Evolutionary conservation across 1,140 invertebrate species (phyloP), one percentile per base, ranked within the genome.

Genomic region (Euglossa dilemma): DNA sequence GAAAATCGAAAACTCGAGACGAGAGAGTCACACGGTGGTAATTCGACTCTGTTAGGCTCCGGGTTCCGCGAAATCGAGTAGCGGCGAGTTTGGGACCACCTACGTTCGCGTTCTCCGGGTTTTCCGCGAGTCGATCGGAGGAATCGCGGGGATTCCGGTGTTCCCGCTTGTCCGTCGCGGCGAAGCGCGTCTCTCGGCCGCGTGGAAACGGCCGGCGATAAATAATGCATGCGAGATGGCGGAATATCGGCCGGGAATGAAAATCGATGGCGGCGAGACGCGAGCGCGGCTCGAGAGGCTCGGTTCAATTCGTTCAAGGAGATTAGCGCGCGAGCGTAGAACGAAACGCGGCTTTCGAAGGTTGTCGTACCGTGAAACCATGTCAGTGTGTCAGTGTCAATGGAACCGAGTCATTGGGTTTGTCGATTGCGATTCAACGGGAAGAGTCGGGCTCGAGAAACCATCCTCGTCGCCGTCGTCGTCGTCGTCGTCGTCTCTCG

Each of bases 341-440:
- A 72, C 66, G 80, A 79, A 85, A 77, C 84, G 66, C 63, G 85
- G 63, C 83, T 88, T 87, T 88, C 83, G 87, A 88, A 88, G 87
- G 87, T 77, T 86, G 72, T 75, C 63, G 73, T 56, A 61, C 79
- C 66, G 78, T 63, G 76, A 79, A 93, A 91, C 87, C 90, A 90
- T 93, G 92, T 92, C 89, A 93, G 91, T 93, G 86, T 93, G 92
- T 93, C 92, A 93, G 91, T 93, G 92, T 93, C 92, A 91, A 91
- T 91, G 90, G 84, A 90, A 87, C 77, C 83, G 89, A 87, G 90
- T 89, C 85, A 89, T 91, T 87, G 89, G 89, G 84, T 82, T 86
- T 69, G 85, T 83, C 91, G 87, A 91, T 91, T 86, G 66, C 72
- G 74, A 76, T 81, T 86, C 87, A 89, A 90, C 89, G 86, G 85